Percentiles rank a stretch among this genome's conserved stretches.
These are phyloP conservation scores for Macrophya annulata DNA, from an alignment of 2,888 invertebrate genomes.

Conservation along the genomic window DNA sequence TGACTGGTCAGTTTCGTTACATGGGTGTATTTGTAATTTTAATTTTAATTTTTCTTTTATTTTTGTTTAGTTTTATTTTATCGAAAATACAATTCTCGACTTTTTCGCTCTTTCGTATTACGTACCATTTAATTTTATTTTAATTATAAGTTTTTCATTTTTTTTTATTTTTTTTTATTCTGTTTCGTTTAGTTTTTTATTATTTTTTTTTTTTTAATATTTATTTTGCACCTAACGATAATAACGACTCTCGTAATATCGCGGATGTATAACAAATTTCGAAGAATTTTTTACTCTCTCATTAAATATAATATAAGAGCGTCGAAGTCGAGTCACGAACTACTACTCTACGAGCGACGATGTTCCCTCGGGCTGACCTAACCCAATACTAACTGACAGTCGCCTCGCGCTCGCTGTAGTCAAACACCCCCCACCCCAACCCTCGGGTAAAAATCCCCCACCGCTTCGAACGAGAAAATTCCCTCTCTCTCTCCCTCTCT, in stretches of 20 bases:
- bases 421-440: constrained; percentile 73
- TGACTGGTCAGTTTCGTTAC: constrained; percentile 32
- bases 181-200: too few relatives aligned
- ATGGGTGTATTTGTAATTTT: neutral
- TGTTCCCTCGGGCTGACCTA: constrained; percentile 81
- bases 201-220: neutral
- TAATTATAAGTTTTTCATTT: neutral
- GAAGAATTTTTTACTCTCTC: neutral
- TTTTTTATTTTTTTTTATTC: neutral
- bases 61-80: neutral
- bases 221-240: neutral
- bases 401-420: constrained; percentile 78
- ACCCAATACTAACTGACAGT: constrained; percentile 83
- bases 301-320: neutral
- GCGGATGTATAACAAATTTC: neutral
- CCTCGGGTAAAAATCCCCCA: constrained; percentile 53
- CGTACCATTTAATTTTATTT: neutral
- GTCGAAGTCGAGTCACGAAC: constrained; percentile 59
- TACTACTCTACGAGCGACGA: constrained; percentile 64
- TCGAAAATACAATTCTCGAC: constrained; percentile 10
- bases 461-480: constrained; percentile 65
- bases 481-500: constrained; percentile 80
- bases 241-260: neutral
- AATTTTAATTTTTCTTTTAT: neutral
- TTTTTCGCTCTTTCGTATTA: neutral